Percentiles rank a stretch among this genome's conserved stretches.
Evolutionary conservation across 64 coral and sea anemone species (phyloP).

Genomic region (Pocillopora damicornis): DNA sequence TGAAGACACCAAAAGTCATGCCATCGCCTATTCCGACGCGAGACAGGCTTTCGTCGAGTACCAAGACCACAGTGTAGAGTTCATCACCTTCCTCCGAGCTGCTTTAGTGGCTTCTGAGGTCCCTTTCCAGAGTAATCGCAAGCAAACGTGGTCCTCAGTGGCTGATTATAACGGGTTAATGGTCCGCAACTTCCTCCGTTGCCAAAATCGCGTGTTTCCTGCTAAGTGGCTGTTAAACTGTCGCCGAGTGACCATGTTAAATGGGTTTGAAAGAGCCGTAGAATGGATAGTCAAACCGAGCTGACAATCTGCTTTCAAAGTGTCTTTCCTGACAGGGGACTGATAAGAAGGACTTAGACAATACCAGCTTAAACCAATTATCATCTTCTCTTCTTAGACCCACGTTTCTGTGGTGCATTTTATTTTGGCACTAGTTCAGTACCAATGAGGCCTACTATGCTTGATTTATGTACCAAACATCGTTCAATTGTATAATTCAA

Average conservation of each 20-base stretch:
- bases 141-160: slow-evolving; percentile 11
- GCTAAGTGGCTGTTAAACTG: slow-evolving; percentile 37
- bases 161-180: slow-evolving; percentile 31
- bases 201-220: slow-evolving; percentile 27
- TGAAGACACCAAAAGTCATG: neutral
- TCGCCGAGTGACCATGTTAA: slow-evolving; percentile 21
- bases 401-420: too few species aligned
- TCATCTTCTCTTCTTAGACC: too few species aligned
- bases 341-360: too few species aligned
- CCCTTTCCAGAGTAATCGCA: neutral
- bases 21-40: neutral
- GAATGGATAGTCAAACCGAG: slow-evolving; percentile 36
- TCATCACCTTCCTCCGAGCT: slow-evolving; percentile 17
- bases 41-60: slow-evolving; percentile 18
- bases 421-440: too few species aligned
- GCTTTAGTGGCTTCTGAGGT: neutral
- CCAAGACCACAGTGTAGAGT: slow-evolving; percentile 7
- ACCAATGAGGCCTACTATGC: too few species aligned
- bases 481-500: too few species aligned
- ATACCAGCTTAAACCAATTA: too few species aligned
- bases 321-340: neutral
- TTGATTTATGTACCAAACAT: too few species aligned
- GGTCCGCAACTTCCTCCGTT: slow-evolving; percentile 15
- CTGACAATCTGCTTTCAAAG: neutral
- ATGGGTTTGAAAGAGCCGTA: slow-evolving; percentile 12